Evolutionary conservation across 2,888 invertebrate species (phyloP).

Genomic region (Steinernema hermaphroditum): DNA sequence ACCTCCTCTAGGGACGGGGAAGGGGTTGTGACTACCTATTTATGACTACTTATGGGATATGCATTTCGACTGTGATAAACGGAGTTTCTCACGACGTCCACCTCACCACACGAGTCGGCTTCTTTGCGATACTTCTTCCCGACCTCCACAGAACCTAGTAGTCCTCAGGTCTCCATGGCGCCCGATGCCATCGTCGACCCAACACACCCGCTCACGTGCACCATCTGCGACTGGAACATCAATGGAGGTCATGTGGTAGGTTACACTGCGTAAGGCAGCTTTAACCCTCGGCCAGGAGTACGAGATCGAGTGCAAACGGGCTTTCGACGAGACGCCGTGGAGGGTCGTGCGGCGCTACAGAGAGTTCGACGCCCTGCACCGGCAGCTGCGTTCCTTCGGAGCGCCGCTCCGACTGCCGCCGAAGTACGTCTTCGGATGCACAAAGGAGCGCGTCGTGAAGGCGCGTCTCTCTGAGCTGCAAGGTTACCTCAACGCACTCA

Average conservation of each 20-base stretch:
- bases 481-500: slow-evolving; percentile 38
- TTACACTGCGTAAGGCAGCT: background rate
- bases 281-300: slow-evolving; percentile 37
- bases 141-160: background rate
- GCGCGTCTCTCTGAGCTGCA: slow-evolving; percentile 39
- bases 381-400: slow-evolving; percentile 37
- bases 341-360: slow-evolving; percentile 38
- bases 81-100: background rate
- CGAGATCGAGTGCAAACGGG: slow-evolving; percentile 32
- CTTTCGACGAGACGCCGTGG: slow-evolving; percentile 35
- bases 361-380: slow-evolving; percentile 39
- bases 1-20: slow-evolving; percentile 34
- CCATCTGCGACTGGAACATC: slow-evolving; percentile 5
- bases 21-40: background rate
- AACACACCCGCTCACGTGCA: background rate
- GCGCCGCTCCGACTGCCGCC: slow-evolving; percentile 40
- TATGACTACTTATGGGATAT: background rate
- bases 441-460: slow-evolving; percentile 34
- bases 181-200: background rate
- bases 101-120: background rate
- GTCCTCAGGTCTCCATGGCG: background rate
- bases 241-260: slow-evolving; percentile 1
- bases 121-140: background rate
- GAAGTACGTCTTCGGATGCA: slow-evolving; percentile 44
- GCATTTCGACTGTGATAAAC: slow-evolving; percentile 11